Conservation (phyloP, 2,888 invertebrate genomes). For the Rhamnusium bicolor region DNA sequence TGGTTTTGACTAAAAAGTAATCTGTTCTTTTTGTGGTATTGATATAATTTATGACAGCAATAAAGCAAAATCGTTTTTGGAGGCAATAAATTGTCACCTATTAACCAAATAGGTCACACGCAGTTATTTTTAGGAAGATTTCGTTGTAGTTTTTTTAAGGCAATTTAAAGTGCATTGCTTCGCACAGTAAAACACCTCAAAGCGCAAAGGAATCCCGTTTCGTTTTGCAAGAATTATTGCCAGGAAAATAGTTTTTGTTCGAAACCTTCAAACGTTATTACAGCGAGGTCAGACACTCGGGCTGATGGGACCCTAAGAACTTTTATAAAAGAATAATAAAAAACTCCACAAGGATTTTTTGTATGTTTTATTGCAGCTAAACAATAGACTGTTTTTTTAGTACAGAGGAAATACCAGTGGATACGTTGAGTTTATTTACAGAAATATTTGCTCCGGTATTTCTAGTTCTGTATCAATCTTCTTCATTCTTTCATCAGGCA, state of each 20-base stretch:
- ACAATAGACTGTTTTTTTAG: slow-evolving; percentile 58
- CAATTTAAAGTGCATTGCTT: slow-evolving; percentile 67
- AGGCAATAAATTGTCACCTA: slow-evolving; percentile 65
- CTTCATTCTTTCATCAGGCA: slow-evolving; percentile 6
- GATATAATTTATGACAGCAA: slow-evolving; percentile 44
- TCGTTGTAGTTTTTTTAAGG: slow-evolving; percentile 54
- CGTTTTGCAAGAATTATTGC: slow-evolving; percentile 63
- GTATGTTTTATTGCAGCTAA: slow-evolving; percentile 57
- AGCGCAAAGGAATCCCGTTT: slow-evolving; percentile 64
- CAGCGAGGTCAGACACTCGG: slow-evolving; percentile 56
- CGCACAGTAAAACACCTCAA: slow-evolving; percentile 62
- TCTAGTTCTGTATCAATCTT: slow-evolving; percentile 42
- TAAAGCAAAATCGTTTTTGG: slow-evolving; percentile 46
- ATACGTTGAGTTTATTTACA: slow-evolving; percentile 55
- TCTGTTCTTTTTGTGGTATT: slow-evolving; percentile 41
- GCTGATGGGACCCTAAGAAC: slow-evolving; percentile 52
- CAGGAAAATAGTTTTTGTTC: slow-evolving; percentile 64
- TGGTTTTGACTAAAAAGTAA: slow-evolving; percentile 28
- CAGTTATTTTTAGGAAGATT: slow-evolving; percentile 62
- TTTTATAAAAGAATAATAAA: slow-evolving; percentile 55
- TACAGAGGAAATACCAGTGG: slow-evolving; percentile 56
- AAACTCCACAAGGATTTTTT: slow-evolving; percentile 57
- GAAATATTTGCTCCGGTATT: slow-evolving; percentile 54
- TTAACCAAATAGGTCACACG: slow-evolving; percentile 66
- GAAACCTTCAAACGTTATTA: slow-evolving; percentile 54